phyloP scores from a whole-genome alignment of 2,888 invertebrate species.

The Busseola fusca region DNA sequence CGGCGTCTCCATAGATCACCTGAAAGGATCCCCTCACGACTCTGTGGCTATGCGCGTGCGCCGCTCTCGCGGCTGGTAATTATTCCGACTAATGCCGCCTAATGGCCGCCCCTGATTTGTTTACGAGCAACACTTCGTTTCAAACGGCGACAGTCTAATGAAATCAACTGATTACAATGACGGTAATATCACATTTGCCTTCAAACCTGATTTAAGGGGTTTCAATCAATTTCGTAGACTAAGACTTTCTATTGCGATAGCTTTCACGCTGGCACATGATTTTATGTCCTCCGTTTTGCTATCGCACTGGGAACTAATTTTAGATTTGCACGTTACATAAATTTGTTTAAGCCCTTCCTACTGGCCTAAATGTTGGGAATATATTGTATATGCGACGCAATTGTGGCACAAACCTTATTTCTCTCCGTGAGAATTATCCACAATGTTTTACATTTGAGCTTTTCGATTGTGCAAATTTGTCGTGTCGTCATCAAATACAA shows the following conservation, averaged over 20 bases:
- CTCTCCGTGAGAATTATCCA: slow-evolving; percentile 19
- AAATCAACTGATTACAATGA: slow-evolving; percentile 72
- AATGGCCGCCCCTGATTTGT: slow-evolving; percentile 72
- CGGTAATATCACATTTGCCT: slow-evolving; percentile 59
- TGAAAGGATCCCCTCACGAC: slow-evolving; percentile 39
- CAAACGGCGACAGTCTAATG: slow-evolving; percentile 66
- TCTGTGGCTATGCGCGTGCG: slow-evolving; percentile 34
- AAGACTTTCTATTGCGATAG: slow-evolving; percentile 57
- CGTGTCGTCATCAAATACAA: neutral
- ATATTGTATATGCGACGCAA: slow-evolving; percentile 3
- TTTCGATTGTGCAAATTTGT: neutral
- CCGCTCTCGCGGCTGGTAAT: slow-evolving; percentile 62
- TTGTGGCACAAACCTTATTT: slow-evolving; percentile 12
- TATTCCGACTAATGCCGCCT: slow-evolving; percentile 72
- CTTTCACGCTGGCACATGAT: slow-evolving; percentile 40
- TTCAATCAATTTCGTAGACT: slow-evolving; percentile 55
- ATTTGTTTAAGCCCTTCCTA: slow-evolving; percentile 41
- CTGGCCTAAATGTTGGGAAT: slow-evolving; percentile 27
- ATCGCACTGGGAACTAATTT: slow-evolving; percentile 47
- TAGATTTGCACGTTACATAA: slow-evolving; percentile 52
- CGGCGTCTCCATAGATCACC: slow-evolving; percentile 53
- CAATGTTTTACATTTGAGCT: neutral
- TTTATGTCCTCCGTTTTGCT: slow-evolving; percentile 44
- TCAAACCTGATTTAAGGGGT: slow-evolving; percentile 53
- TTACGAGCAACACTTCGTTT: slow-evolving; percentile 69